These are phyloP conservation scores for Orchestia grillus DNA, from an alignment of 1,140 invertebrate species.

Conservation along the genomic window DNA sequence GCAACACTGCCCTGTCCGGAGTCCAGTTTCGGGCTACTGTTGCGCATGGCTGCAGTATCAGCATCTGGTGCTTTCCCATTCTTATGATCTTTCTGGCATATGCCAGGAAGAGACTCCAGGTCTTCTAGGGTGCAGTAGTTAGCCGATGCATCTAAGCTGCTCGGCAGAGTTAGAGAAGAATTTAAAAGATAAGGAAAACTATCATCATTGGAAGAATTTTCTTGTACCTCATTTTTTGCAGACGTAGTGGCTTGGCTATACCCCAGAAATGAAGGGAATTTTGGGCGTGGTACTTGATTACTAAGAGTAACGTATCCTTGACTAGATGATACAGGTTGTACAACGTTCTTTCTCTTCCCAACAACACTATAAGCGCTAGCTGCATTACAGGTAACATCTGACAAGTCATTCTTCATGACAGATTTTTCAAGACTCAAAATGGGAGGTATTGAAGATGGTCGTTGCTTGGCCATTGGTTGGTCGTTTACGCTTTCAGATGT, in stretches of 20 bases:
- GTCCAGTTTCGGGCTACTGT: not conserved
- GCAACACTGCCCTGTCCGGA: not conserved
- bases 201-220: not conserved
- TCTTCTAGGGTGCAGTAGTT: slow-evolving; percentile 17
- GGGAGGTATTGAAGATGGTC: slow-evolving; percentile 1
- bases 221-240: not conserved
- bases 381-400: not conserved
- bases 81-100: not conserved
- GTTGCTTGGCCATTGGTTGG: not conserved
- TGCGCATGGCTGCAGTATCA: not conserved
- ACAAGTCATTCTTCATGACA: not conserved
- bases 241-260: not conserved
- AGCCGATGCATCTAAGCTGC: not conserved
- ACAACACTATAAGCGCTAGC: slow-evolving; percentile 34
- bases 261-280: not conserved
- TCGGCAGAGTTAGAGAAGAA: not conserved
- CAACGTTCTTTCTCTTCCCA: slow-evolving; percentile 22
- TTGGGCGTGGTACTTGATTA: not conserved
- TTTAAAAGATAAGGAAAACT: not conserved
- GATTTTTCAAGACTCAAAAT: not conserved
- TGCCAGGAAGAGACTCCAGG: slow-evolving; percentile 7
- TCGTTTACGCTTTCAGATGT: not conserved
- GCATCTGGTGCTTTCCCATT: not conserved
- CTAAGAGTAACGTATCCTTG: slow-evolving; percentile 36
- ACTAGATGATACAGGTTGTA: slow-evolving; percentile 42